phyloP scores from a whole-genome alignment of 2,113 vertebrate genomes.

The Notiomystis cincta region DNA sequence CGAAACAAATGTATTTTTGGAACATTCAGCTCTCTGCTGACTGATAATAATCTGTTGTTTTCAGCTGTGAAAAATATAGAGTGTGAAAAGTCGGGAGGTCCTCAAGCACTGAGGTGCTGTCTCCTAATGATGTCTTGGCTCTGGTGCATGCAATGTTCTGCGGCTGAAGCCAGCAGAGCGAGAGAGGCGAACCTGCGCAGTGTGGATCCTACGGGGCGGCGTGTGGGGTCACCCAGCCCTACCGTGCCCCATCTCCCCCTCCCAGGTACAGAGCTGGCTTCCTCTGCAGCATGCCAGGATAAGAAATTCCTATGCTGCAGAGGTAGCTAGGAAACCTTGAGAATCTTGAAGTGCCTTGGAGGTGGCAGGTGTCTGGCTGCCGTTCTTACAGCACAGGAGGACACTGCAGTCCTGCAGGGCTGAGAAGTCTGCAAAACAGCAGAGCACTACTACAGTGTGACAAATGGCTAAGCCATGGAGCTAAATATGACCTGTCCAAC shows the following conservation, averaged over 20 bases:
- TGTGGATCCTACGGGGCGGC: background rate
- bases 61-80: background rate
- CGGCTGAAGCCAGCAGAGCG: background rate
- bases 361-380: background rate
- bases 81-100: background rate
- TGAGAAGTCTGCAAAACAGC: background rate
- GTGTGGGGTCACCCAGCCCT: background rate
- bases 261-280: background rate
- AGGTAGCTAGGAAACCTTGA: background rate
- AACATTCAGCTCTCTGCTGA: background rate
- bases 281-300: background rate
- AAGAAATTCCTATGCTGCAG: background rate
- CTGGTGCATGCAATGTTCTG: background rate
- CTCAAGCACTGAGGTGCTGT: background rate
- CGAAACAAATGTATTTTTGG: background rate
- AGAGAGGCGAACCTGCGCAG: background rate
- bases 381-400: background rate
- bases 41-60: background rate
- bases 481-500: too few species aligned
- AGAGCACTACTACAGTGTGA: background rate
- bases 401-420: background rate
- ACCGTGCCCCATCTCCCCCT: background rate
- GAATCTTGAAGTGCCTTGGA: background rate
- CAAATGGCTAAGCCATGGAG: background rate
- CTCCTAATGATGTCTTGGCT: background rate